These are phyloP conservation scores for Lytechinus variegatus DNA, from an alignment of 35 echinoderm and acorn worm genomes.

Conservation along the genomic window DNA sequence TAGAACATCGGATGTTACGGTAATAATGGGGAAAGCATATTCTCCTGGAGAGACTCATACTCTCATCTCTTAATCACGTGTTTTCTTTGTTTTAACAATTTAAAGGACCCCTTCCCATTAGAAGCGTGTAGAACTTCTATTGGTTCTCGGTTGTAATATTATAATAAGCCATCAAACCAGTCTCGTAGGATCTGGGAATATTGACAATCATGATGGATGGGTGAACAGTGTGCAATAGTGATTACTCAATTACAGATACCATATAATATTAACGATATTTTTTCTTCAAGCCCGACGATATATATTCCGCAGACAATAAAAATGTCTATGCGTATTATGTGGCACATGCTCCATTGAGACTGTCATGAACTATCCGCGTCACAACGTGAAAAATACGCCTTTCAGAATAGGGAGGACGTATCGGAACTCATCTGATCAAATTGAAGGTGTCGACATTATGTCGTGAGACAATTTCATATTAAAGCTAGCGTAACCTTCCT, in stretches of 20 bases:
- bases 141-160: neutral
- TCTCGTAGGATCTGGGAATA: neutral
- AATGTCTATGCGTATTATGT: neutral
- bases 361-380: neutral
- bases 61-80: neutral
- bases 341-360: neutral
- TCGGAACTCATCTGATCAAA: neutral
- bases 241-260: neutral
- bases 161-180: neutral
- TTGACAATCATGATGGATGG: neutral
- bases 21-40: neutral
- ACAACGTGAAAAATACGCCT: neutral
- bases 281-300: neutral
- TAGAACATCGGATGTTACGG: neutral
- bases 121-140: neutral
- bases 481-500: neutral
- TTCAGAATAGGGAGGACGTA: neutral
- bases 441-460: neutral
- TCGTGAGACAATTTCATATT: neutral
- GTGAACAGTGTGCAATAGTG: neutral
- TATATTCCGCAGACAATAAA: neutral
- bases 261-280: neutral
- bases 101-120: neutral
- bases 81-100: neutral
- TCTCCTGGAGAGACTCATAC: neutral